Base-by-base conservation (phyloP, 2,888 invertebrate genomes). In the Eupithecia subfuscata region DNA sequence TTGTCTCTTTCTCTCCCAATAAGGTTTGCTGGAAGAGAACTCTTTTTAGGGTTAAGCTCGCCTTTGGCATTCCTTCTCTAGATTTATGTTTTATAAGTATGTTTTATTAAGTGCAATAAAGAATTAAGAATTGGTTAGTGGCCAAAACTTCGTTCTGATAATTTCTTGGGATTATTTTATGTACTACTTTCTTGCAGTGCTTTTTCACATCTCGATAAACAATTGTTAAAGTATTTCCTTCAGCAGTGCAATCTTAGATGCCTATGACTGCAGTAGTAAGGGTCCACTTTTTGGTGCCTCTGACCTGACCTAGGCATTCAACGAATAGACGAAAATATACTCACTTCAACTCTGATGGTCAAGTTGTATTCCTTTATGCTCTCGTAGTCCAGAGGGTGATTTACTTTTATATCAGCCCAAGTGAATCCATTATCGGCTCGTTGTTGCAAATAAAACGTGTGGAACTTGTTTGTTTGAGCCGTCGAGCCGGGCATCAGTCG, bases 341-440 rank as follows among this genome's bases (percentile, higher is more conserved):
- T 95, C 92, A 98, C 98, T 98, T 99, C 98, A 72, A 98, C 99
- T 90, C 98, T 97, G 93, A 99, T 98, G 14, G 99, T 99, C 85
- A 99, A 95, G 95, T 99, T 99, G 92, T 98, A 99, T 90, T 98
- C 98, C 95, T 98, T 98, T 91, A 98, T 98, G 85, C 97, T 98
- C 92, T 99, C 98, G 89, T 98, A 99, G 95, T 99, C 99, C 87
- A 99, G 94, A 40, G 98, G 98, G 95, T 98, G 98, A 95, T 99
- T 98, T 85, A 99, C 98, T 95, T 98, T 98, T 91, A 98, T 98
- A 90, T 98, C 98, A 11, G 98, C 98, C 98, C 98, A 98, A 83
- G 98, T 98, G 89, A 97, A 97, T 80, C 98, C 98, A 90, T 98
- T 98, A 88, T 98, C 98, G 82, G 97, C 97, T 87, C 98, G 96